phyloP scores from a whole-genome alignment of 2,797 vertebrate genomes.

The Orientallactaga sibirica region DNA sequence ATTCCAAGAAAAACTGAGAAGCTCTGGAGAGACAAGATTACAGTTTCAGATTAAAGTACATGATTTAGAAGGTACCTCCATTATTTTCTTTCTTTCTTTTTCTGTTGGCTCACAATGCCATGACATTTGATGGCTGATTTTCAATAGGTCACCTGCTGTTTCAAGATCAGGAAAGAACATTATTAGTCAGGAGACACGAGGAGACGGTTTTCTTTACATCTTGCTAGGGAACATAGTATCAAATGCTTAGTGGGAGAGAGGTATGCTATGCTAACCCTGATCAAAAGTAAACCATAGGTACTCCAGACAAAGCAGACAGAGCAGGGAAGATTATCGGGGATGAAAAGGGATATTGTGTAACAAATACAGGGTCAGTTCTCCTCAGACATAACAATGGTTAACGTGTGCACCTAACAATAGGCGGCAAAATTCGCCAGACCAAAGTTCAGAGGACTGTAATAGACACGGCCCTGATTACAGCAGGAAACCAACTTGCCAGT shows the following conservation, averaged over 20 bases:
- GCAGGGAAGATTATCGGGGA: not conserved
- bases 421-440: not conserved
- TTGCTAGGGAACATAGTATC: not conserved
- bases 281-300: not conserved
- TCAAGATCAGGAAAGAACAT: conserved; percentile 21
- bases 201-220: not conserved
- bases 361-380: not conserved
- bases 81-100: conserved; percentile 1
- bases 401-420: not conserved
- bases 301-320: conserved; percentile 2
- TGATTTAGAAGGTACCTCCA: not conserved
- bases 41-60: not conserved
- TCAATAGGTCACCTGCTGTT: not conserved
- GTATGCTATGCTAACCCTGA: not conserved
- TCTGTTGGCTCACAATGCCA: not conserved
- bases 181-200: not conserved
- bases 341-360: not conserved
- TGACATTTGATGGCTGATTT: not conserved
- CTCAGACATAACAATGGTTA: not conserved
- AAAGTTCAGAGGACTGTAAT: not conserved
- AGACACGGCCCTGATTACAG: not conserved
- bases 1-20: not conserved
- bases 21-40: not conserved
- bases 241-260: not conserved
- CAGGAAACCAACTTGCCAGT: not conserved